Evolutionary conservation across 2,113 vertebrate species (phyloP).

Genomic region (Vombatus ursinus): DNA sequence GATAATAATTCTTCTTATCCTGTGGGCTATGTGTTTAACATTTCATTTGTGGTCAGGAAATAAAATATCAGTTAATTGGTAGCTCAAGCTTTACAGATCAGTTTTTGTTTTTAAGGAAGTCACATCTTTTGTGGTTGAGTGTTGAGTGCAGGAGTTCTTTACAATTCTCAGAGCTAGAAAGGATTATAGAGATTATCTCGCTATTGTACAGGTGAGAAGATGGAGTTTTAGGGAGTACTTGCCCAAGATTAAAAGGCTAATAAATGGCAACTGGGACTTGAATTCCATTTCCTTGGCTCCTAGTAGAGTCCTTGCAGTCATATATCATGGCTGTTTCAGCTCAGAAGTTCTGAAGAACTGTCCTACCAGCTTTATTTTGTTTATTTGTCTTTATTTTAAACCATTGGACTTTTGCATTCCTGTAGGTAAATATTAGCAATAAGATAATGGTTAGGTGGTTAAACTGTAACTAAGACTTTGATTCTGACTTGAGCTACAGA

Average conservation of each 20-base stretch:
- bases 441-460: slow-evolving; percentile 69
- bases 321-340: neutral
- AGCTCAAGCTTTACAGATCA: neutral
- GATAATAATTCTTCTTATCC: neutral
- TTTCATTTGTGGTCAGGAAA: neutral
- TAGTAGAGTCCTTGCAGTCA: neutral
- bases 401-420: slow-evolving; percentile 79
- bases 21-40: neutral
- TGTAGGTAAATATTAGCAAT: slow-evolving; percentile 76
- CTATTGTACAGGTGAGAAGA: neutral
- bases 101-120: neutral
- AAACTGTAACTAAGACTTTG: slow-evolving; percentile 71
- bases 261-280: neutral
- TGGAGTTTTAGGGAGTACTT: neutral
- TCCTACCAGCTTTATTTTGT: slow-evolving; percentile 39
- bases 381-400: slow-evolving; percentile 62
- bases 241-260: neutral
- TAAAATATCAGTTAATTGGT: neutral
- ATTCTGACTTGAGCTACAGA: slow-evolving; percentile 8
- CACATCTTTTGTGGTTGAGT: neutral
- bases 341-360: neutral
- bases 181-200: neutral
- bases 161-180: neutral
- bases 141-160: neutral
- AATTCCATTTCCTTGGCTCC: neutral